phyloP scores from a whole-genome alignment of 2,797 vertebrate species.

The Protosalanx chinensis region DNA sequence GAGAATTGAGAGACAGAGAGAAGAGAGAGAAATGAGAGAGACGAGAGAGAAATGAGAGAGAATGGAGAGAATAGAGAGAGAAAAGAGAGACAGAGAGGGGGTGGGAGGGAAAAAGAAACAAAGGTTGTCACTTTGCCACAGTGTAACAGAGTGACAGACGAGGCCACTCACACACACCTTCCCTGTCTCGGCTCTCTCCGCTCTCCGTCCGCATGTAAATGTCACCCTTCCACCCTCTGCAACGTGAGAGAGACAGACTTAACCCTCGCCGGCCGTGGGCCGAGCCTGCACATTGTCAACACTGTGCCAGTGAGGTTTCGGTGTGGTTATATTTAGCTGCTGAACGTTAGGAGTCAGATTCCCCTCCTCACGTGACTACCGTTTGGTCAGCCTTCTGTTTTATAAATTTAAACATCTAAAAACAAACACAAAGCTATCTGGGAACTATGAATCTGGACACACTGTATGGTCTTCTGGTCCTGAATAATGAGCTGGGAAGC shows the following conservation, averaged over 20 bases:
- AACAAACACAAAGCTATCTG: not conserved
- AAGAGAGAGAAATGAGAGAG: slow-evolving; percentile 16
- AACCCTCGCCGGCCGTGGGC: slow-evolving; percentile 42
- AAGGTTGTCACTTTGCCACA: slow-evolving; percentile 29
- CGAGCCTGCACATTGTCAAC: slow-evolving; percentile 39
- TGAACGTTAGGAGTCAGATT: not conserved
- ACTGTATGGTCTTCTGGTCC: slow-evolving; percentile 36
- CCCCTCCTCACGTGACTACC: not conserved
- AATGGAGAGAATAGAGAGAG: slow-evolving; percentile 26
- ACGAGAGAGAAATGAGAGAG: slow-evolving; percentile 1
- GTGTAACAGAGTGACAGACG: slow-evolving; percentile 33
- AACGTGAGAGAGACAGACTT: slow-evolving; percentile 52
- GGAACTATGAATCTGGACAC: not conserved
- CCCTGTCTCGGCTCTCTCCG: slow-evolving; percentile 25
- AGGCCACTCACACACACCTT: slow-evolving; percentile 31
- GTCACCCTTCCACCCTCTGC: slow-evolving; percentile 53
- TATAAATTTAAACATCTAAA: not conserved
- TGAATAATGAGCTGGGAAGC: slow-evolving; percentile 46
- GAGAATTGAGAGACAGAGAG: slow-evolving; percentile 21
- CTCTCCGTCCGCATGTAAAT: slow-evolving; percentile 60
- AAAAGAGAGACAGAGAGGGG: slow-evolving; percentile 6
- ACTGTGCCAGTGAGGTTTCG: not conserved
- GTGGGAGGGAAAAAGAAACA: slow-evolving; percentile 11
- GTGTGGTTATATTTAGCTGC: slow-evolving; percentile 1
- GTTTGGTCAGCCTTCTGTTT: too few species aligned